Conservation (phyloP, 2,888 invertebrate species). For the Rosalia funebris region DNA sequence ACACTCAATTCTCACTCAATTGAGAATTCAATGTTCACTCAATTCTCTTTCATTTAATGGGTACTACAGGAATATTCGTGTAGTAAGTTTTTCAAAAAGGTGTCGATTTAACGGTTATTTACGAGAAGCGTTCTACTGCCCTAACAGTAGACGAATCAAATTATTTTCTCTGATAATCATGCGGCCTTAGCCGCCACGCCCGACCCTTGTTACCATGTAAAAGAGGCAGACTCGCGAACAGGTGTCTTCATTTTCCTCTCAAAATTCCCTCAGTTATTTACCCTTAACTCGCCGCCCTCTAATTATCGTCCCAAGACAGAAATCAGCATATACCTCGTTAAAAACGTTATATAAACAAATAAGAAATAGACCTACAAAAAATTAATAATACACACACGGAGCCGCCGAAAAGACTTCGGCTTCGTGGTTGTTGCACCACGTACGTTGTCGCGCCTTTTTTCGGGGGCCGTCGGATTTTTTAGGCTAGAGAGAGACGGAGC, state of each 20-base stretch:
- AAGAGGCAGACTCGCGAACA: neutral
- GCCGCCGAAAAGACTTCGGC: conserved; percentile 4
- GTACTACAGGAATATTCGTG: no score
- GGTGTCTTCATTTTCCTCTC: conserved; percentile 4
- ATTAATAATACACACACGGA: neutral
- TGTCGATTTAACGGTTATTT: no score
- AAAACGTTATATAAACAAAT: conserved; percentile 16
- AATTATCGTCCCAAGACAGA: neutral
- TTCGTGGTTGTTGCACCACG: neutral
- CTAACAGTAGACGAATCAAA: no score
- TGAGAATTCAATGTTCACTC: no score
- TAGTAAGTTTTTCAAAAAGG: no score
- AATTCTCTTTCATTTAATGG: no score
- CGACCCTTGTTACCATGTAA: conserved; percentile 1
- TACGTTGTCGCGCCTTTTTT: neutral
- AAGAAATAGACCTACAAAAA: conserved; percentile 4
- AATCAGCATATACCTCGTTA: conserved; percentile 7
- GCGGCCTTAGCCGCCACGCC: neutral
- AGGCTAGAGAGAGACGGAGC: conserved; percentile 26
- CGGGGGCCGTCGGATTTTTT: neutral
- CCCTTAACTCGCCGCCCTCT: conserved; percentile 2
- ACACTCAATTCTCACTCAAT: no score
- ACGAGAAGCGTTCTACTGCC: no score
- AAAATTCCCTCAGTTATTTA: conserved; percentile 2
- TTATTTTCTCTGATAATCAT: no score